These are phyloP conservation scores for Zaprionus gabonicus DNA, from an alignment of 1,140 invertebrate genomes.

Conservation along the genomic window DNA sequence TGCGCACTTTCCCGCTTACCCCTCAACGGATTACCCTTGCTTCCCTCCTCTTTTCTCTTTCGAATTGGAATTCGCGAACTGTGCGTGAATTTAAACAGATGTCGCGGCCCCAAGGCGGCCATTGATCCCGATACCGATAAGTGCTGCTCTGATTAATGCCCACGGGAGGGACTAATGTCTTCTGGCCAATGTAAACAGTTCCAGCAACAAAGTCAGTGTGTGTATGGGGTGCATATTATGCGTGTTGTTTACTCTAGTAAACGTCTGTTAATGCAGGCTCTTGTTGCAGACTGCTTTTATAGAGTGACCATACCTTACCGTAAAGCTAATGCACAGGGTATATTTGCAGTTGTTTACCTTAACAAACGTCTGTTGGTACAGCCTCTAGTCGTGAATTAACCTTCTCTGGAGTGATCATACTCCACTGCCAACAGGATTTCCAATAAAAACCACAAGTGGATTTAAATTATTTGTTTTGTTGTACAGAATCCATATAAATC, in stretches of 20 bases:
- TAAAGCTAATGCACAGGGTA: too few relatives aligned
- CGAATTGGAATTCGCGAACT: constrained; percentile 46
- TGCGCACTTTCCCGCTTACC: constrained; percentile 34
- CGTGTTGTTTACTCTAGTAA: constrained; percentile 54
- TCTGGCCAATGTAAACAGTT: constrained; percentile 52
- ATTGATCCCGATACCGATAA: constrained; percentile 58
- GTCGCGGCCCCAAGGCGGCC: constrained; percentile 55
- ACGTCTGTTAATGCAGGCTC: constrained; percentile 47
- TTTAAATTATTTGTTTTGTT: too few relatives aligned
- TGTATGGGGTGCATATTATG: constrained; percentile 11
- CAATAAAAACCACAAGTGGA: too few relatives aligned
- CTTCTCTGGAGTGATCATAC: too few relatives aligned
- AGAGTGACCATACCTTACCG: not conserved
- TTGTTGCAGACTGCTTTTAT: not conserved
- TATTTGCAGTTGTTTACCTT: too few relatives aligned
- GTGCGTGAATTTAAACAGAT: constrained; percentile 71
- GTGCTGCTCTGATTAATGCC: constrained; percentile 66
- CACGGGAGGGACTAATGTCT: constrained; percentile 37
- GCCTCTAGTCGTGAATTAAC: too few relatives aligned
- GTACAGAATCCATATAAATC: not conserved
- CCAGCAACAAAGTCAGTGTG: not conserved
- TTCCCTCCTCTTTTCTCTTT: constrained; percentile 21
- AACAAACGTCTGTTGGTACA: too few relatives aligned
- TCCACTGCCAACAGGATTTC: too few relatives aligned
- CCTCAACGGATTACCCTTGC: not conserved